Percentiles rank a stretch among this genome's conserved stretches.
Evolutionary conservation across 1,140 invertebrate species (phyloP).

Genomic region (Anastatus disparis): DNA sequence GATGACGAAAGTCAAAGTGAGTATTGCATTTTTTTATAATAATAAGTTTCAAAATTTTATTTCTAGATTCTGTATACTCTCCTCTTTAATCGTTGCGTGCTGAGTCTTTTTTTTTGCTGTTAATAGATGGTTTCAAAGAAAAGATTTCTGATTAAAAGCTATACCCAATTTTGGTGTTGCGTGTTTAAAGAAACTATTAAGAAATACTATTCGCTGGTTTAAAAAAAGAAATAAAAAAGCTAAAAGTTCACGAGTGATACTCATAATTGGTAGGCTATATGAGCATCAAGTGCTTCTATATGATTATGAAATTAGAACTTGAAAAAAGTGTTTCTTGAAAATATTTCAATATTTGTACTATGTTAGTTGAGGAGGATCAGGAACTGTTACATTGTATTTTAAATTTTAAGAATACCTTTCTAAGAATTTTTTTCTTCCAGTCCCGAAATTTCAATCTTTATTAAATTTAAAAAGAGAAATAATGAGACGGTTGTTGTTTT

Average conservation of each 20-base stretch:
- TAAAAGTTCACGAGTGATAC: background rate
- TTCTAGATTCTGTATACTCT: background rate
- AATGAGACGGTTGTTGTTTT: too few relatives aligned
- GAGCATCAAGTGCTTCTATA: constrained; percentile 4
- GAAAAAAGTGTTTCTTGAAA: constrained; percentile 36
- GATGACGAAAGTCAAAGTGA: too few relatives aligned
- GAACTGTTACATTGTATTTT: too few relatives aligned
- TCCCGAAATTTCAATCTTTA: too few relatives aligned
- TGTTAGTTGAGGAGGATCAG: constrained; percentile 10
- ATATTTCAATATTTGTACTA: constrained; percentile 22
- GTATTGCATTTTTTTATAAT: too few relatives aligned
- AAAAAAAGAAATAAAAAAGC: too few relatives aligned
- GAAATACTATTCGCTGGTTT: constrained; percentile 13
- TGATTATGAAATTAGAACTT: constrained; percentile 31
- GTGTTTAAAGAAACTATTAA: constrained; percentile 22
- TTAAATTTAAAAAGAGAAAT: too few relatives aligned
- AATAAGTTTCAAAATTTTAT: too few relatives aligned
- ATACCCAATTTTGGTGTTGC: constrained; percentile 8
- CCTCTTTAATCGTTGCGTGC: background rate
- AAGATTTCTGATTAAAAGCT: constrained; percentile 25
- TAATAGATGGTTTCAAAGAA: background rate
- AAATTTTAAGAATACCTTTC: too few relatives aligned
- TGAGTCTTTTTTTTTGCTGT: background rate
- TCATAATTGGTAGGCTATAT: constrained; percentile 29
- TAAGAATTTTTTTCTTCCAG: too few relatives aligned